phyloP scores from a whole-genome alignment of 2,888 invertebrate genomes.

The Rutpela maculata region DNA sequence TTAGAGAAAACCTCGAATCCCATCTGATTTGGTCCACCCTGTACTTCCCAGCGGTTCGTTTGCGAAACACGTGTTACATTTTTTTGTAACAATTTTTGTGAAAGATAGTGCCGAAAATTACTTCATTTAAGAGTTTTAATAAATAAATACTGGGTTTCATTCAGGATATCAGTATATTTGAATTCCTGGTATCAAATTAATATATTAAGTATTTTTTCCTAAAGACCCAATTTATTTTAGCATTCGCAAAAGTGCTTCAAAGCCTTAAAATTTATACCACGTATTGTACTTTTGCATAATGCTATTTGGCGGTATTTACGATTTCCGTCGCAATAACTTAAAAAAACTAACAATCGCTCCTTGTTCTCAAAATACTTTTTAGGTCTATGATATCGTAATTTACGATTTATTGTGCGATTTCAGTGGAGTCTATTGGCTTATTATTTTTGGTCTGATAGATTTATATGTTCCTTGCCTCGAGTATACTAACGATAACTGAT shows the following conservation, averaged over 20 bases:
- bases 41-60: too few species aligned
- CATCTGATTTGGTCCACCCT: too few species aligned
- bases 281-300: slow-evolving; percentile 3
- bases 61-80: too few species aligned
- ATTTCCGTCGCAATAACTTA: slow-evolving; percentile 30
- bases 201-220: too few species aligned
- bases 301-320: slow-evolving; percentile 19
- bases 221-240: too few species aligned
- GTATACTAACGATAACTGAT: slow-evolving; percentile 53
- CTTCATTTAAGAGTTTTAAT: too few species aligned
- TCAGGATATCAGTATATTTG: too few species aligned
- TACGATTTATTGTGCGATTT: slow-evolving; percentile 51
- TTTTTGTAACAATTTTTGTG: too few species aligned
- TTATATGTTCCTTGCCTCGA: slow-evolving; percentile 49
- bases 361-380: slow-evolving; percentile 38
- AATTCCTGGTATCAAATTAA: too few species aligned
- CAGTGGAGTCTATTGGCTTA: slow-evolving; percentile 47
- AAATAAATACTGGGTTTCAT: too few species aligned
- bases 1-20: too few species aligned
- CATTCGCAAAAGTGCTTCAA: neutral
- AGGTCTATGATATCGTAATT: slow-evolving; percentile 39
- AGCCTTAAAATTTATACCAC: slow-evolving; percentile 12
- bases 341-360: slow-evolving; percentile 35
- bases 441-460: slow-evolving; percentile 57
- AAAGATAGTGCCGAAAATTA: too few species aligned